Conservation (phyloP, 2,113 vertebrate genomes). For the Uropsilus gracilis region DNA sequence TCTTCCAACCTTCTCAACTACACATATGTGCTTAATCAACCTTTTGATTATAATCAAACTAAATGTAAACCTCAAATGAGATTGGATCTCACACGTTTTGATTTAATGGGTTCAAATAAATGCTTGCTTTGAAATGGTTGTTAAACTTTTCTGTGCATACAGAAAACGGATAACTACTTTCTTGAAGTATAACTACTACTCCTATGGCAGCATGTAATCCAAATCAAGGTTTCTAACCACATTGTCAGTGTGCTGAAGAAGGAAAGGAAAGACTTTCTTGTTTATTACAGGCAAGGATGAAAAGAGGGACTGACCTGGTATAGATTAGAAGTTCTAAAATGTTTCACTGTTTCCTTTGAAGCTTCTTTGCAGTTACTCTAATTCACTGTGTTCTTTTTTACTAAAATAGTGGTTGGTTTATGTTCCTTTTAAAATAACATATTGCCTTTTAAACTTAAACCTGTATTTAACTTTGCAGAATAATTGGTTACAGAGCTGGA, state of each 20-base stretch:
- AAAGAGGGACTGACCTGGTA: not conserved
- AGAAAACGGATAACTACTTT: not conserved
- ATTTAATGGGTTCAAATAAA: constrained; percentile 13
- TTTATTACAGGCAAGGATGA: constrained; percentile 6
- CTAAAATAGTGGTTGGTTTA: not conserved
- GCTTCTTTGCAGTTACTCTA: constrained; percentile 15
- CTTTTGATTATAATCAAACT: not conserved
- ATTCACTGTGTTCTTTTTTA: constrained; percentile 8
- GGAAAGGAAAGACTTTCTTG: not conserved
- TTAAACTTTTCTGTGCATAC: not conserved
- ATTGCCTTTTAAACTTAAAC: constrained; percentile 48
- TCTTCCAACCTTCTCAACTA: not conserved
- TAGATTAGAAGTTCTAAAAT: constrained; percentile 15
- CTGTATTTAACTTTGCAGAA: constrained; percentile 52
- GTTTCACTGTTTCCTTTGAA: constrained; percentile 36
- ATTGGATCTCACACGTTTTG: not conserved
- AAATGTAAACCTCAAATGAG: constrained; percentile 16
- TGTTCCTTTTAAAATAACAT: constrained; percentile 51
- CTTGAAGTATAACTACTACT: not conserved
- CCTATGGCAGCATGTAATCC: not conserved
- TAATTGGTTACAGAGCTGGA: not conserved
- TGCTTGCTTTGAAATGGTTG: not conserved
- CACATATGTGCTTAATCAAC: not conserved
- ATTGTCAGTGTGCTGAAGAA: not conserved
- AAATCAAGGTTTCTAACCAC: not conserved